phyloP scores from a whole-genome alignment of 2,888 invertebrate species.

The Sesia apiformis region DNA sequence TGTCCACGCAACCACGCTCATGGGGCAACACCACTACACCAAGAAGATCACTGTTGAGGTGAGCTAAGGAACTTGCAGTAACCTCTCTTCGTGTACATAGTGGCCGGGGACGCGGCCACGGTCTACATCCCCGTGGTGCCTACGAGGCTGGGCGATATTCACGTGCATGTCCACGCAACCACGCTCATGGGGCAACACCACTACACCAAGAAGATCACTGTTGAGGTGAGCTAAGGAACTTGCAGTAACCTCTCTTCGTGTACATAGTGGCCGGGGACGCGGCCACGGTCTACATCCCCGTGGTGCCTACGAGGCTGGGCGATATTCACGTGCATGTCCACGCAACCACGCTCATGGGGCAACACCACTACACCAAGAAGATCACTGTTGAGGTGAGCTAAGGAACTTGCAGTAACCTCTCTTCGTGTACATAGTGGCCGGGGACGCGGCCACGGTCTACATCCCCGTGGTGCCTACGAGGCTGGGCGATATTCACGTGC shows the following conservation, averaged over 20 bases:
- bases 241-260: constrained; percentile 81
- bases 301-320: constrained; percentile 88
- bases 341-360: constrained; percentile 83
- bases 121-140: constrained; percentile 95
- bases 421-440: constrained; percentile 88
- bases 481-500: constrained; percentile 83
- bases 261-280: constrained; percentile 87
- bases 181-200: constrained; percentile 83
- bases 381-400: constrained; percentile 78
- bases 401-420: constrained; percentile 39
- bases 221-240: constrained; percentile 68
- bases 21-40: constrained; percentile 81
- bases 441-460: constrained; percentile 88
- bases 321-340: constrained; percentile 83
- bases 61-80: background rate
- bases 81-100: constrained; percentile 91
- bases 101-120: constrained; percentile 84
- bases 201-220: constrained; percentile 77
- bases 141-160: constrained; percentile 82
- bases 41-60: constrained; percentile 81
- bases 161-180: constrained; percentile 84
- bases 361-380: constrained; percentile 78
- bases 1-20: constrained; percentile 83
- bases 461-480: constrained; percentile 91
- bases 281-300: constrained; percentile 89